These are phyloP conservation scores for Minunthozetes semirufus DNA, from an alignment of 2,888 invertebrate genomes.

Conservation along the genomic window DNA sequence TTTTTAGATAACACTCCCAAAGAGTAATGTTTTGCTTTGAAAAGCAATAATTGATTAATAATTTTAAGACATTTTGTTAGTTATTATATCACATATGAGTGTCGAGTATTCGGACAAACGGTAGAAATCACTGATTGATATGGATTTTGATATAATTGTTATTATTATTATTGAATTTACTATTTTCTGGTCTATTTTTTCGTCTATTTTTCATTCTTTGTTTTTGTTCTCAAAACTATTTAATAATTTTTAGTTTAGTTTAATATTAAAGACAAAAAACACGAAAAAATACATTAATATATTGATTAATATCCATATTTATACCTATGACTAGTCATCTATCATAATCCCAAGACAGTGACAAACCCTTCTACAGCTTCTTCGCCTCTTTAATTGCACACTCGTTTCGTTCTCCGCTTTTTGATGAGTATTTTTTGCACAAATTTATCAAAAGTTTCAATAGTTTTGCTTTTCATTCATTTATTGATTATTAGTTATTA, in stretches of 20 bases:
- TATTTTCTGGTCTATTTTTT: slow-evolving; percentile 24
- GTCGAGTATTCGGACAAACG: background rate
- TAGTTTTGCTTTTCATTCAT: background rate
- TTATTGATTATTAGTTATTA: background rate
- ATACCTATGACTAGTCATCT: background rate
- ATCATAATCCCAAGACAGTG: slow-evolving; percentile 4
- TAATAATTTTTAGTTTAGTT: background rate
- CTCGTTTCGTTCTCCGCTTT: background rate
- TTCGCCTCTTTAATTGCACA: background rate
- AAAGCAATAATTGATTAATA: slow-evolving; percentile 13
- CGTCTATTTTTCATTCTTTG: background rate
- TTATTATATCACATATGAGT: no score
- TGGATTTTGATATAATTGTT: slow-evolving; percentile 23
- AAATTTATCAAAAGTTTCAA: background rate
- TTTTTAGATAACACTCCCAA: background rate
- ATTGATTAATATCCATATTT: background rate
- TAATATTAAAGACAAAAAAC: no score
- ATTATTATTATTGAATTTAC: slow-evolving; percentile 10
- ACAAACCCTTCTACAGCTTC: background rate
- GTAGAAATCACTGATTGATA: background rate
- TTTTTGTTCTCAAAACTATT: background rate
- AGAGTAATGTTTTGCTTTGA: background rate
- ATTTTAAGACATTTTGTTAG: slow-evolving; percentile 5
- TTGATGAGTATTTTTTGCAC: background rate
- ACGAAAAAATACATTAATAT: background rate